These are phyloP conservation scores for Dioctria rufipes DNA, from an alignment of 2,888 invertebrate species.

Conservation along the genomic window DNA sequence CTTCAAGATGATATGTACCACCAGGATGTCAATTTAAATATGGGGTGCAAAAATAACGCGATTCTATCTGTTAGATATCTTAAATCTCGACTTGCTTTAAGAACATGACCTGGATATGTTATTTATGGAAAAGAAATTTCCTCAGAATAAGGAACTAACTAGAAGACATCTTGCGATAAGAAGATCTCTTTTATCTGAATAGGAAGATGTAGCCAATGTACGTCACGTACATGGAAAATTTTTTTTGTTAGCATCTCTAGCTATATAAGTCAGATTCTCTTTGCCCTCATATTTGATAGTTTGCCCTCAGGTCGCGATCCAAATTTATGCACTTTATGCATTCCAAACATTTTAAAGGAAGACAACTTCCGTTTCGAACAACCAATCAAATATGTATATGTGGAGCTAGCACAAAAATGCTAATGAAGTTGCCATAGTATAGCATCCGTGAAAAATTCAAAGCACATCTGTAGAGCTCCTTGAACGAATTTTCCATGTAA, in stretches of 20 bases:
- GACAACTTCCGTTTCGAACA: constrained; percentile 19
- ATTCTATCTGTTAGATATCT: constrained; percentile 50
- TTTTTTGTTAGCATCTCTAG: constrained; percentile 4
- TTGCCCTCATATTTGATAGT: constrained; percentile 29
- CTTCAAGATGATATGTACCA: background rate
- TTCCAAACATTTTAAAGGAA: constrained; percentile 29
- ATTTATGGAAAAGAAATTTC: constrained; percentile 54
- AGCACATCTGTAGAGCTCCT: constrained; percentile 27
- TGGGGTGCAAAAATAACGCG: constrained; percentile 53
- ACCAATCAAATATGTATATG: constrained; percentile 52
- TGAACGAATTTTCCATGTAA: constrained; percentile 30
- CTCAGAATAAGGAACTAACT: constrained; percentile 50
- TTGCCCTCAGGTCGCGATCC: constrained; percentile 51
- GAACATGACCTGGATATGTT: constrained; percentile 57
- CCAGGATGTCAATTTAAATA: constrained; percentile 47
- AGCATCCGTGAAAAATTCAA: constrained; percentile 5
- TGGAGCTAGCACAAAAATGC: constrained; percentile 28
- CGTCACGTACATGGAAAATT: constrained; percentile 43
- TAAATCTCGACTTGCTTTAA: constrained; percentile 44
- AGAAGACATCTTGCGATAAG: constrained; percentile 43
- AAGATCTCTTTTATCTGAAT: constrained; percentile 38
- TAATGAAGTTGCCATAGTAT: constrained; percentile 18
- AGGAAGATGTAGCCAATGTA: constrained; percentile 41
- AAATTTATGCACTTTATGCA: constrained; percentile 57
- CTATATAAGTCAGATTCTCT: background rate